Percentiles rank a stretch among this genome's conserved stretches.
Evolutionary conservation across 2,888 invertebrate species (phyloP).

Genomic region (Helleia helle): DNA sequence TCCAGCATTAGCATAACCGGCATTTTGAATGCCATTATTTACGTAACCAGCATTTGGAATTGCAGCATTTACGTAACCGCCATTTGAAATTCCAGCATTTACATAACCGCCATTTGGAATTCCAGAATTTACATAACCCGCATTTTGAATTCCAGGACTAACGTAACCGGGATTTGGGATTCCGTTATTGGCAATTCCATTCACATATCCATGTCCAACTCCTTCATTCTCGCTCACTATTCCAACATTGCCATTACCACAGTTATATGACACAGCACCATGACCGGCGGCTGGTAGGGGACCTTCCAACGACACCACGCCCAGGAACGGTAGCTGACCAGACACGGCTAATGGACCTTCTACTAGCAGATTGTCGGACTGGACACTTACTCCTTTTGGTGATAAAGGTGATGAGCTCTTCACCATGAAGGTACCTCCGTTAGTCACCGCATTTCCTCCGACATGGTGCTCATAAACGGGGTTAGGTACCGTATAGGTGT

Average conservation of each 20-base stretch:
- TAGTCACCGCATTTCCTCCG: constrained; percentile 6
- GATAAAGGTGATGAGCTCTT: constrained; percentile 28
- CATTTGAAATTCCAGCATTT: too few relatives aligned
- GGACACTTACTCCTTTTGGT: constrained; percentile 30
- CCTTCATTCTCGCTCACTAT: constrained; percentile 21
- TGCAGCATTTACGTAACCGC: too few relatives aligned
- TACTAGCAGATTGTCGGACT: constrained; percentile 30
- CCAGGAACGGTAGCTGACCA: constrained; percentile 24
- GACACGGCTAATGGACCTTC: constrained; percentile 24
- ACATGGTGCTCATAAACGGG: not conserved
- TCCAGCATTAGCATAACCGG: too few relatives aligned
- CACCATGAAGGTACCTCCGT: constrained; percentile 17
- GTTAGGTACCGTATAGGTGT: not conserved
- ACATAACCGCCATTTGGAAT: too few relatives aligned
- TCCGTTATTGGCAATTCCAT: too few relatives aligned
- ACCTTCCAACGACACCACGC: constrained; percentile 25
- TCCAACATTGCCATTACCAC: constrained; percentile 27
- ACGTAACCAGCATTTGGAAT: not conserved
- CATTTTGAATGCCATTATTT: not conserved
- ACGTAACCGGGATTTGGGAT: not conserved
- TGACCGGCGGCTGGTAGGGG: constrained; percentile 25
- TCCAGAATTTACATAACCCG: not conserved
- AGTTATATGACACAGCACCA: constrained; percentile 26
- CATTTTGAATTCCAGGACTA: not conserved
- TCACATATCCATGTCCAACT: not conserved